These are phyloP conservation scores for Phylloscopus trochiloides DNA, from an alignment of 2,113 vertebrate genomes.

Conservation along the genomic window DNA sequence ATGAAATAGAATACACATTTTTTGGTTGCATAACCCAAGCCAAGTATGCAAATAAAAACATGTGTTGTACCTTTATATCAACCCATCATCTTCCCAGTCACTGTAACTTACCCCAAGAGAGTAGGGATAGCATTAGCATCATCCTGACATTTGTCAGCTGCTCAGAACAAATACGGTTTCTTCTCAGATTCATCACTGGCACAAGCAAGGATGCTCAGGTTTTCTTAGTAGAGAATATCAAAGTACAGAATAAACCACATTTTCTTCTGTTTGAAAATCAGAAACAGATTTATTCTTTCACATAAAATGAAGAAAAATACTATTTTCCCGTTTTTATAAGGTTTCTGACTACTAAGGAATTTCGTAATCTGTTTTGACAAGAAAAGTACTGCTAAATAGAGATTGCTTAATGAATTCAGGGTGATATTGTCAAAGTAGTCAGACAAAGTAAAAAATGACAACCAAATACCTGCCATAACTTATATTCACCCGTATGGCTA, in stretches of 20 bases:
- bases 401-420: not conserved
- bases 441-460: not conserved
- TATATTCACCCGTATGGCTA: not conserved
- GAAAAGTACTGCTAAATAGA: not conserved
- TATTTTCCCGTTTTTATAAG: not conserved
- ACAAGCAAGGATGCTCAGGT: not conserved
- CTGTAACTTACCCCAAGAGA: not conserved
- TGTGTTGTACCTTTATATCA: not conserved
- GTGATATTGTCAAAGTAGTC: not conserved
- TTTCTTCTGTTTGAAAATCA: not conserved
- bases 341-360: not conserved
- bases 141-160: not conserved
- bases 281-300: not conserved
- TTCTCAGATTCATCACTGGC: not conserved
- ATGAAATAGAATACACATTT: too few species aligned
- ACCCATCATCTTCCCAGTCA: not conserved
- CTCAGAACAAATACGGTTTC: not conserved
- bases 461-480: not conserved
- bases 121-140: not conserved
- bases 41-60: not conserved
- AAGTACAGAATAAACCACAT: not conserved
- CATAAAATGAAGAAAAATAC: not conserved
- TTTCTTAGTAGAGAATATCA: not conserved
- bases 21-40: too few species aligned
- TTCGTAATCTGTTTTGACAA: not conserved